Evolutionary conservation across 2,113 vertebrate genomes (phyloP), one percentile per base, ranked within the genome.

Genomic region (Rhabdornis inornatus): DNA sequence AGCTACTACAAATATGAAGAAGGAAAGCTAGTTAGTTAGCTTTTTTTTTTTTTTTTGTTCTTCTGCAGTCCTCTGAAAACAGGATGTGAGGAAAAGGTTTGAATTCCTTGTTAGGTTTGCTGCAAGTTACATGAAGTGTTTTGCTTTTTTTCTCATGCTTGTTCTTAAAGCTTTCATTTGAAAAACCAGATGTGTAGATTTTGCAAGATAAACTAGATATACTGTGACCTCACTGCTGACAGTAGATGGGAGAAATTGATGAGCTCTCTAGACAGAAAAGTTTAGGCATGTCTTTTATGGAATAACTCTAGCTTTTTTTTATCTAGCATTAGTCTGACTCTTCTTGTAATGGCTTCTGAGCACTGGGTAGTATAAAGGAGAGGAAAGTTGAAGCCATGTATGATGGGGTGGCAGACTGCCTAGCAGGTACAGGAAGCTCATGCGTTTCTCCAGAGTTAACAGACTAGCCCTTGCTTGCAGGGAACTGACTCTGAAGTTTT

Each of bases 101-200:
- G 33, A 64, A 80, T 90, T 94, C 65, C 50, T 69, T 35, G 9
- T 25, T 83, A n/a, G 17, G 7, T 57, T 93, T 86, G 33, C 35
- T 70, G 21, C 42, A 50, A 80, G 55, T 69, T 83, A 31, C 5
- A 0, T 61, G 45, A 72, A 7, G 11, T 57, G 11, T 64, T 74
- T 49, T 79, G 30, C 11, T 3, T 75, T 37, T 70, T n/a, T 45
- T 4, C 3, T 33, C 0, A 0, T 2, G 2, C 27, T 65, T 60
- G 6, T 71, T 84, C 45, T 91, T 9, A 45, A 64, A 63, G 39
- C 28, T 80, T 83, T 72, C 12, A 7, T 88, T 69, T 92, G 71
- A 35, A 70, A 61, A 90, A 57, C 10, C 3, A 3, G 40, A 45
- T 61, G 28, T 22, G 16, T 69, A 45, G 66, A 77, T 83, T 61